These are phyloP conservation scores for Bothrops jararaca DNA, from an alignment of 2,113 vertebrate species.

Conservation along the genomic window DNA sequence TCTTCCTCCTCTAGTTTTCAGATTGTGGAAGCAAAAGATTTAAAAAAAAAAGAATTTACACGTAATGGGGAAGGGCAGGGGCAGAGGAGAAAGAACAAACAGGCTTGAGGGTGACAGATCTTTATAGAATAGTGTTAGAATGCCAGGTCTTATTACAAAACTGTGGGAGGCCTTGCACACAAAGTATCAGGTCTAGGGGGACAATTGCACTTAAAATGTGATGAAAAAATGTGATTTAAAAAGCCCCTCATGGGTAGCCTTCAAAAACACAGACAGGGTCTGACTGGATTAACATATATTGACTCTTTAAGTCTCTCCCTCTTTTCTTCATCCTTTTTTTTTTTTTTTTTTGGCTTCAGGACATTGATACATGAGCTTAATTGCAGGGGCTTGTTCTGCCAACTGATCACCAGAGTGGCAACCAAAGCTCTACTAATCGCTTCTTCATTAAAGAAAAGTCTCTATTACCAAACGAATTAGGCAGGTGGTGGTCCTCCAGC, in stretches of 20 bases:
- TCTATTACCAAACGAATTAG: constrained; percentile 99
- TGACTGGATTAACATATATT: constrained; percentile 99
- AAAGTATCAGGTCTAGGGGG: constrained; percentile 79
- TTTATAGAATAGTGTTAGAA: constrained; percentile 82
- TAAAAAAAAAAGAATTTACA: constrained; percentile 5
- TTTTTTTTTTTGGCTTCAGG: constrained; percentile 74
- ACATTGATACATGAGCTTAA: constrained; percentile 95
- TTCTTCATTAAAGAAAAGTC: constrained; percentile 98
- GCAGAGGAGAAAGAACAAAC: constrained; percentile 51
- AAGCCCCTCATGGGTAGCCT: constrained; percentile 87
- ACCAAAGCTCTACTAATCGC: constrained; percentile 97
- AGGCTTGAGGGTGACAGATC: constrained; percentile 70
- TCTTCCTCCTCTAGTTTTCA: constrained; percentile 24
- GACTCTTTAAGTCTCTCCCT: constrained; percentile 86
- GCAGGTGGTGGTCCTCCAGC: constrained; percentile 91
- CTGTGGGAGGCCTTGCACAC: constrained; percentile 79
- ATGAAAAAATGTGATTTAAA: constrained; percentile 75
- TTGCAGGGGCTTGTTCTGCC: constrained; percentile 90
- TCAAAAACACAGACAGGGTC: constrained; percentile 93
- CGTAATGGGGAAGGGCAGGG: neutral
- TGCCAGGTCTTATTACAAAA: constrained; percentile 86
- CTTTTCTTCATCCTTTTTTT: neutral
- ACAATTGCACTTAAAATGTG: constrained; percentile 82
- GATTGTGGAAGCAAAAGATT: constrained; percentile 31
- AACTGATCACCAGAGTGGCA: constrained; percentile 96